Percentiles rank a stretch among this genome's conserved stretches.
Conservation (phyloP, 2,888 invertebrate species). For the Andricus quercusramuli region DNA sequence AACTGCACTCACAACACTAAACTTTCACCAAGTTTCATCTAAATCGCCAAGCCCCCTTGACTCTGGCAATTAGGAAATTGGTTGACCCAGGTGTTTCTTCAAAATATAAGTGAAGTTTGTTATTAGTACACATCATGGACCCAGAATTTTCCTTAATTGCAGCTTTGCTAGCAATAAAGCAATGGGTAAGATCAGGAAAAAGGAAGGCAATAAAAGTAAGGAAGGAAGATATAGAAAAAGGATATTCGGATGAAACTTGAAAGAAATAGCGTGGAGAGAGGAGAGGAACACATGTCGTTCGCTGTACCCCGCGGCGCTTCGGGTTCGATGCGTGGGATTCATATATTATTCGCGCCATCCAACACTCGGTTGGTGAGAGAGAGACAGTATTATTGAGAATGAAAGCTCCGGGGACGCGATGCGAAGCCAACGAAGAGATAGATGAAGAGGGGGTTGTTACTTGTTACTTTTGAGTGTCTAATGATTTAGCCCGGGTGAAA, state of each 20-base stretch:
- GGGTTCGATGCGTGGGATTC: conserved; percentile 76
- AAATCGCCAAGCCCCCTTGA: too few species aligned
- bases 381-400: conserved; percentile 52
- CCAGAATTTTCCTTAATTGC: neutral
- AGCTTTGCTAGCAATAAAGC: conserved; percentile 36
- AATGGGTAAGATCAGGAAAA: conserved; percentile 48
- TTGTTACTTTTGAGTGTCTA: conserved; percentile 73
- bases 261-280: conserved; percentile 61
- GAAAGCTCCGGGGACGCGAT: conserved; percentile 62
- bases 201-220: conserved; percentile 51
- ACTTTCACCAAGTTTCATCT: too few species aligned
- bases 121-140: neutral
- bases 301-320: conserved; percentile 74
- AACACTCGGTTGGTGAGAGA: conserved; percentile 59
- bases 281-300: conserved; percentile 77
- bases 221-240: conserved; percentile 52
- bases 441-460: conserved; percentile 74
- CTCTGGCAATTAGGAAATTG: too few species aligned
- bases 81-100: too few species aligned
- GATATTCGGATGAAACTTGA: conserved; percentile 48
- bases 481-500: conserved; percentile 77
- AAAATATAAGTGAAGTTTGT: too few species aligned
- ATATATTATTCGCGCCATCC: conserved; percentile 74
- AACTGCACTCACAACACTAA: too few species aligned
- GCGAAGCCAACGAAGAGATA: conserved; percentile 72